These are phyloP conservation scores for Sclerodermus sp. DNA, from an alignment of 2,888 invertebrate species.

Conservation along the genomic window DNA sequence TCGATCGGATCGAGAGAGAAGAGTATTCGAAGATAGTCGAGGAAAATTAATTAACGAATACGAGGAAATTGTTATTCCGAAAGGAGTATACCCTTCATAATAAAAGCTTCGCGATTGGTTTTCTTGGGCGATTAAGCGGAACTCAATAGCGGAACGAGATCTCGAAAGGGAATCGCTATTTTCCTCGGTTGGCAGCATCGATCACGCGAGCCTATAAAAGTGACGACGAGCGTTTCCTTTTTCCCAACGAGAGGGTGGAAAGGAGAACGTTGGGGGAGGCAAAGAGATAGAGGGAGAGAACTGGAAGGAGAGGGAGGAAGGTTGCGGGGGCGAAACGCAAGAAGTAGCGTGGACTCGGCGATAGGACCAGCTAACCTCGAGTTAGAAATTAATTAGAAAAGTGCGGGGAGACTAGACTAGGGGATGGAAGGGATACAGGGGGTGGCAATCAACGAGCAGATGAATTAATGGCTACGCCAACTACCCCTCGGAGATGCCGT, in stretches of 20 bases:
- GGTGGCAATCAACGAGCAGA: conserved; percentile 51
- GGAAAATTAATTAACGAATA: too few relatives aligned
- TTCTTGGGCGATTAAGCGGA: too few relatives aligned
- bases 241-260: conserved; percentile 7
- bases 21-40: too few relatives aligned
- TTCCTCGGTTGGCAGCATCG: conserved; percentile 25
- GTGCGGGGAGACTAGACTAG: conserved; percentile 38
- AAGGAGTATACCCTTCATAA: too few relatives aligned
- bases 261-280: conserved; percentile 2
- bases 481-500: conserved; percentile 45
- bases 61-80: too few relatives aligned
- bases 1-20: too few relatives aligned
- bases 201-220: conserved; percentile 32
- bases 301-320: background rate
- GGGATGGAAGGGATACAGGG: conserved; percentile 14
- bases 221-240: conserved; percentile 29
- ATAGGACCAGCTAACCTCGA: conserved; percentile 36
- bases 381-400: conserved; percentile 55
- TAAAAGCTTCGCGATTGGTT: too few relatives aligned
- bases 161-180: conserved; percentile 1
- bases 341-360: conserved; percentile 17
- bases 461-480: conserved; percentile 53
- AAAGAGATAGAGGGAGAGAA: conserved; percentile 6
- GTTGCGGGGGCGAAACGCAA: background rate
- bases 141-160: too few relatives aligned